These are phyloP conservation scores for Helicorthomorpha holstii DNA, from an alignment of 1,140 invertebrate species.

Conservation along the genomic window DNA sequence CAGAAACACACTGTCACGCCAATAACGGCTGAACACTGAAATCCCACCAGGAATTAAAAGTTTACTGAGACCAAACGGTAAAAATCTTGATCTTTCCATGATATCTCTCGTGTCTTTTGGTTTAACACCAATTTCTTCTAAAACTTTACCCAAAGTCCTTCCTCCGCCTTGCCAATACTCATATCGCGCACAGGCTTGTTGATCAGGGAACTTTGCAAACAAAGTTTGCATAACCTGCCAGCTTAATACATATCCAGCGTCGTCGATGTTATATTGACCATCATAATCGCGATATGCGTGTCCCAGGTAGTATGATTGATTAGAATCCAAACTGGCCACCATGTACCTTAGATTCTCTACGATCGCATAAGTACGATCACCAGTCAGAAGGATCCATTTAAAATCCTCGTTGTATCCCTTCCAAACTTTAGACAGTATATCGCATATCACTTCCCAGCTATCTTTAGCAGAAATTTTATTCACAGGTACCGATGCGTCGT, in stretches of 20 bases:
- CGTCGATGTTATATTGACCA: slow-evolving; percentile 14
- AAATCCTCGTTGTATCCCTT: slow-evolving; percentile 17
- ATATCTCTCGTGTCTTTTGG: slow-evolving; percentile 15
- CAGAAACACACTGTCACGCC: slow-evolving; percentile 14
- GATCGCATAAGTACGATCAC: slow-evolving; percentile 27
- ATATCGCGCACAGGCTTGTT: slow-evolving; percentile 1
- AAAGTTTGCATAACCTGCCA: slow-evolving; percentile 8
- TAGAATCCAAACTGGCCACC: slow-evolving; percentile 14
- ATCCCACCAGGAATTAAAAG: slow-evolving; percentile 16
- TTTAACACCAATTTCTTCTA: slow-evolving; percentile 9
- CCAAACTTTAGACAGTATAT: slow-evolving; percentile 11
- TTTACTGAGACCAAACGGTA: slow-evolving; percentile 14
- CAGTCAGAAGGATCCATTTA: slow-evolving; percentile 27
- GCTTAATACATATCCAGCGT: slow-evolving; percentile 15
- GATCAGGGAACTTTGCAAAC: background rate
- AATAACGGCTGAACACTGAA: slow-evolving; percentile 16
- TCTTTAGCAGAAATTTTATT: slow-evolving; percentile 10
- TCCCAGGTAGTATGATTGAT: slow-evolving; percentile 14
- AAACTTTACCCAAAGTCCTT: slow-evolving; percentile 11
- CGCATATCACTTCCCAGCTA: slow-evolving; percentile 13
- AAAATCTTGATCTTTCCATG: slow-evolving; percentile 12
- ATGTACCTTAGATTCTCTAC: slow-evolving; percentile 23
- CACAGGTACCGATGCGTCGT: slow-evolving; percentile 16
- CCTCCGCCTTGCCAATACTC: slow-evolving; percentile 8
- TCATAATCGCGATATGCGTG: slow-evolving; percentile 14